A percentile compares a stretch with the other conserved stretches of the same genome.
These are phyloP conservation scores for Hemithea aestivaria DNA, from an alignment of 2,888 invertebrate species.

Conservation along the genomic window DNA sequence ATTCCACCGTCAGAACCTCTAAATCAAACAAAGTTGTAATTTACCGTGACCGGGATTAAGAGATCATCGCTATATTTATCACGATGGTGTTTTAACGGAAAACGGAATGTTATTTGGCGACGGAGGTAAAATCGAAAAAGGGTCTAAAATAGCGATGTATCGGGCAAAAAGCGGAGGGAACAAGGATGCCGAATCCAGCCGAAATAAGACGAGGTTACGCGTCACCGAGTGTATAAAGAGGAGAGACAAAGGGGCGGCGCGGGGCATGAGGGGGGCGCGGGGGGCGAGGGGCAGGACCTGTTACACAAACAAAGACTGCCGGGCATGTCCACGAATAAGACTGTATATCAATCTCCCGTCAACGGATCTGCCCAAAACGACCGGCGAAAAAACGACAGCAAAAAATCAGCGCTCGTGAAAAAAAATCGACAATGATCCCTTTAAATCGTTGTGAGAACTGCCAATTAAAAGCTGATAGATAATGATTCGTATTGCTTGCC, in stretches of 20 bases:
- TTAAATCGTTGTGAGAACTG: slow-evolving; percentile 75
- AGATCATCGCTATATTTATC: slow-evolving; percentile 18
- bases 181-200: slow-evolving; percentile 48
- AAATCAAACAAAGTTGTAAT: slow-evolving; percentile 18
- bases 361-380: slow-evolving; percentile 73
- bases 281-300: slow-evolving; percentile 50
- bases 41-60: slow-evolving; percentile 19
- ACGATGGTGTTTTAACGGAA: slow-evolving; percentile 5
- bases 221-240: slow-evolving; percentile 68
- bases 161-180: slow-evolving; percentile 40
- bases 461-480: slow-evolving; percentile 79
- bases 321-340: slow-evolving; percentile 70
- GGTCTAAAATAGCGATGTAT: slow-evolving; percentile 34
- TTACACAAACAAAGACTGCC: slow-evolving; percentile 74
- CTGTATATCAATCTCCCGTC: slow-evolving; percentile 77
- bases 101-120: slow-evolving; percentile 5
- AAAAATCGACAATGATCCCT: slow-evolving; percentile 72
- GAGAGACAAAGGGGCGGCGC: slow-evolving; percentile 64
- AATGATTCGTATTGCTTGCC: slow-evolving; percentile 25
- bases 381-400: slow-evolving; percentile 65
- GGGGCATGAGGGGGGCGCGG: slow-evolving; percentile 30
- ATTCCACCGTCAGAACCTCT: slow-evolving; percentile 16
- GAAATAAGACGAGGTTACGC: slow-evolving; percentile 64
- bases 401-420: slow-evolving; percentile 54
- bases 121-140: slow-evolving; percentile 26